Percentiles rank a stretch among this genome's conserved stretches.
Conservation (phyloP, 2,888 invertebrate genomes). For the Ligdia adustata region DNA sequence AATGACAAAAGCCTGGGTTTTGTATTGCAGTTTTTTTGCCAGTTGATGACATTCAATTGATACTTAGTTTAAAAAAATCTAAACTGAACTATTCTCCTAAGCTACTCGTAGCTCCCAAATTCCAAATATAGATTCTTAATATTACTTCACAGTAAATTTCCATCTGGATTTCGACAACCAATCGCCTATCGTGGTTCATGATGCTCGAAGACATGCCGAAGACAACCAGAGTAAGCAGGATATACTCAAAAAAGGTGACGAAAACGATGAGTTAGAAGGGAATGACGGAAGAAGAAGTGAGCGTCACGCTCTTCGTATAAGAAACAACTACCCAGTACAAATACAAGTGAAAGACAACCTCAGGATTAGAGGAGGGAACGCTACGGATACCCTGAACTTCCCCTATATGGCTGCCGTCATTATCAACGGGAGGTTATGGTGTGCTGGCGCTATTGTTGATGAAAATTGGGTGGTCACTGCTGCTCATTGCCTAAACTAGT, state of each 20-base stretch:
- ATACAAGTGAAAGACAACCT: constrained; percentile 33
- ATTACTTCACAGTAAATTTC: constrained; percentile 41
- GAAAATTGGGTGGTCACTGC: constrained; percentile 74
- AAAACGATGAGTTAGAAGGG: no score
- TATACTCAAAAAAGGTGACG: no score
- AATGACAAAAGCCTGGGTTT: no score
- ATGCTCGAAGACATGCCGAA: constrained; percentile 11
- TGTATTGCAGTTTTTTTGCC: no score
- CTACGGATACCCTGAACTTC: constrained; percentile 61
- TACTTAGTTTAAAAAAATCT: no score
- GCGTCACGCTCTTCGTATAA: constrained; percentile 43
- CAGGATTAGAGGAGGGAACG: constrained; percentile 57
- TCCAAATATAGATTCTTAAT: no score
- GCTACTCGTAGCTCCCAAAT: no score
- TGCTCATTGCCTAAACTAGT: constrained; percentile 78
- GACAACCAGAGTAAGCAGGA: no score
- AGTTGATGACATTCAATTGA: no score
- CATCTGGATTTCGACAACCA: constrained; percentile 33
- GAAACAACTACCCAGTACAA: constrained; percentile 45
- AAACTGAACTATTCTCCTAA: no score
- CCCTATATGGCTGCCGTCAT: constrained; percentile 76
- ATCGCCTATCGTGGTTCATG: constrained; percentile 1
- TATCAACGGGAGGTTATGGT: constrained; percentile 73
- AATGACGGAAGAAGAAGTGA: no score
- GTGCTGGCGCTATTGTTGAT: constrained; percentile 72